Base-by-base conservation (phyloP, 2,797 vertebrate species). In the Brachyalestes nurse region DNA sequence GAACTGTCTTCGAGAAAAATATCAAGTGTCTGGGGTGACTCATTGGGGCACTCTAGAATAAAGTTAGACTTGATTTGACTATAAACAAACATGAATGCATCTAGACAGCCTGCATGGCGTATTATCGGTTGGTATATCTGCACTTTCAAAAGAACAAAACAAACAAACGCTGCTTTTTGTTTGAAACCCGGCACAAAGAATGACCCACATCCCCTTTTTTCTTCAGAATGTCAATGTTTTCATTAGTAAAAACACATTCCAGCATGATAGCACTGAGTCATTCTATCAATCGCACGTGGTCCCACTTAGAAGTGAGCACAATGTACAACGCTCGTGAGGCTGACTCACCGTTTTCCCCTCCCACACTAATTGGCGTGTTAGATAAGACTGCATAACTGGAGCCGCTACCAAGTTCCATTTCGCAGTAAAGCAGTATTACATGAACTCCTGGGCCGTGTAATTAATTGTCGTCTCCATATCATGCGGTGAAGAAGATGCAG, bases 321-420 rank as follows among this genome's bases (percentile, higher is more conserved):
- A 77, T 65, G 23, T 61, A 57, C 9, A 2, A 57, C n/a, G n/a
- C 19, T 16, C 34, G 25, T 66, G 61, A 72, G 57, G 47, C n/a
- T 78, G 75, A 73, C n/a, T 78, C 69, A 82, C 60, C 49, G 49
- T n/a, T 38, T 23, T 73, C 45, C 70, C 47, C 75, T 25, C 81
- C 75, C 53, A 82, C 81, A 73, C 62, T 69, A 69, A 74, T 57
- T 69, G 78, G 60, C 13, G 53, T 78, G 70, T 69, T 58, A 53
- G 40, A 67, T 58, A 79, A 66, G 25, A 66, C 23, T 38, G 60
- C 19, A 65, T 21, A 65, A 42, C 42, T 74, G 21, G 9, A 66
- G 51, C 25, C n/a, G 8, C 17, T 42, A 23, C 10, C 23, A 76
- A 47, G 17, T 42, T 42, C 64, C 6, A 73, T 25, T 38, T 49